These are phyloP conservation scores for Agrilus planipennis DNA, from an alignment of 1,140 invertebrate species.

Conservation along the genomic window DNA sequence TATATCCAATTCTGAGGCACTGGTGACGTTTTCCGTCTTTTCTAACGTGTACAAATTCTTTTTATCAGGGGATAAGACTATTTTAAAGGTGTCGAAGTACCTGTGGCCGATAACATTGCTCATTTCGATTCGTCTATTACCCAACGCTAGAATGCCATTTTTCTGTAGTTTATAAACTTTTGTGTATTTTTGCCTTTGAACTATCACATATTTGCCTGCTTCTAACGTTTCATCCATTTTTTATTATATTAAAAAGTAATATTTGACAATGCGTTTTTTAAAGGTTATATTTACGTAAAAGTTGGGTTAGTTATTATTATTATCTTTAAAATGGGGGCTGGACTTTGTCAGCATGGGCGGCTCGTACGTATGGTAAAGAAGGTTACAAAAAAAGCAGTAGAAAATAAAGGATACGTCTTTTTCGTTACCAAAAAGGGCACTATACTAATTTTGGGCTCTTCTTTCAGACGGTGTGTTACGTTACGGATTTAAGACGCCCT, in stretches of 20 bases:
- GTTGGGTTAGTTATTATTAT: no score
- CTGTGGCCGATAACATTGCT: slow-evolving; percentile 55
- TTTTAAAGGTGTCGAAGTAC: slow-evolving; percentile 70
- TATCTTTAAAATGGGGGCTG: no score
- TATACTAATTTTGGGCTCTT: no score
- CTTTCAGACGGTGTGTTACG: slow-evolving; percentile 56
- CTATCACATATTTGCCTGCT: slow-evolving; percentile 57
- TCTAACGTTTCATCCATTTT: slow-evolving; percentile 31
- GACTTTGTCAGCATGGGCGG: no score
- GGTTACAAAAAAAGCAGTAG: no score
- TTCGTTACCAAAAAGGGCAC: no score
- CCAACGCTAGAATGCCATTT: slow-evolving; percentile 48
- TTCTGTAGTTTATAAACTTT: slow-evolving; percentile 61
- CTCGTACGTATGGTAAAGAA: no score
- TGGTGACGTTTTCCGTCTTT: slow-evolving; percentile 36
- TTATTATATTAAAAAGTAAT: no score
- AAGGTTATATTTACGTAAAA: no score
- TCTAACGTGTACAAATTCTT: slow-evolving; percentile 47
- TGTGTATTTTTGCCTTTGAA: slow-evolving; percentile 62
- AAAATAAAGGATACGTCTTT: no score
- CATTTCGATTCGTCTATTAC: slow-evolving; percentile 60
- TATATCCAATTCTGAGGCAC: slow-evolving; percentile 39
- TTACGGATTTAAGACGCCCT: slow-evolving; percentile 62
- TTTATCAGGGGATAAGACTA: slow-evolving; percentile 47
- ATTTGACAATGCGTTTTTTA: no score